phyloP scores from a whole-genome alignment of 92 coral and sea anemone species.

The Heliopora coerulea region DNA sequence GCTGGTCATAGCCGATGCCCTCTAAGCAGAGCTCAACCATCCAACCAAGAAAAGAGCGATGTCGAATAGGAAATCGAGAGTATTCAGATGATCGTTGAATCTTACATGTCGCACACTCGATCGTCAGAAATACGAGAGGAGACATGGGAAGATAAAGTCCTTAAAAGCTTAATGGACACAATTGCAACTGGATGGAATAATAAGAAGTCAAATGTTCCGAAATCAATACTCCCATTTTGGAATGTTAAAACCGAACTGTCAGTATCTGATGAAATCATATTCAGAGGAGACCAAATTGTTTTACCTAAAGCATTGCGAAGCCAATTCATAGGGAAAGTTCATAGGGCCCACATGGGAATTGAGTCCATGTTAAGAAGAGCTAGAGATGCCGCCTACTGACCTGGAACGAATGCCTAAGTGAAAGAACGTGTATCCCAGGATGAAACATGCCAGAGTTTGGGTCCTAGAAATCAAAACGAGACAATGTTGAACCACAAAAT shows the following conservation, averaged over 20 bases:
- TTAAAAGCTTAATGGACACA: not conserved
- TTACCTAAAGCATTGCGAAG: not conserved
- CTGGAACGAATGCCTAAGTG: not conserved
- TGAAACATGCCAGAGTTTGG: not conserved
- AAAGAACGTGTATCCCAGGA: not conserved
- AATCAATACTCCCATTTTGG: not conserved
- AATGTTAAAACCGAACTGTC: not conserved
- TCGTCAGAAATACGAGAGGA: not conserved
- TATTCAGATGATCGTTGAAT: not conserved
- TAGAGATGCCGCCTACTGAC: not conserved
- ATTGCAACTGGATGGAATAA: not conserved
- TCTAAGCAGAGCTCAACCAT: conserved; percentile 37
- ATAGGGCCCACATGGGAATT: not conserved
- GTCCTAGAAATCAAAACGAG: not conserved
- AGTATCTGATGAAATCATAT: not conserved
- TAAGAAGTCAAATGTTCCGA: not conserved
- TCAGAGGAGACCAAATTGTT: conserved; percentile 13
- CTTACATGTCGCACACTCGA: not conserved
- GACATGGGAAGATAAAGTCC: not conserved
- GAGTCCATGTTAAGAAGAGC: not conserved
- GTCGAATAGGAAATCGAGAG: not conserved
- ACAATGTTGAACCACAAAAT: not conserved
- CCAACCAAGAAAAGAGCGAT: too few relatives aligned
- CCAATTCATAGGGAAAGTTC: not conserved
- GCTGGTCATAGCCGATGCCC: conserved; percentile 47